Evolutionary conservation across 2,888 invertebrate species (phyloP), one percentile per base, ranked within the genome.

Genomic region (Hypomecis punctinalis): DNA sequence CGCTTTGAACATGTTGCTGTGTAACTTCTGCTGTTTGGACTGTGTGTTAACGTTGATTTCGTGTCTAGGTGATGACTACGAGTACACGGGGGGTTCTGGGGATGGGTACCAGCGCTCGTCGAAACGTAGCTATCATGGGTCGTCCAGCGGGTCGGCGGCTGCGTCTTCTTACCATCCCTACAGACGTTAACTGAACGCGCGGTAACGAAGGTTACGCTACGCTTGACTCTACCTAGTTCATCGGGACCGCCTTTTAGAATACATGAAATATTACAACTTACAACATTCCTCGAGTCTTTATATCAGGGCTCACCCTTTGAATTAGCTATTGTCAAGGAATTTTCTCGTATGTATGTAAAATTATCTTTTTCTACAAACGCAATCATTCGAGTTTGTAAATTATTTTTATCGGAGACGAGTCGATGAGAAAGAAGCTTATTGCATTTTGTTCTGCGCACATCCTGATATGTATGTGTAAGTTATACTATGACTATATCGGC

Each of bases 81-180:
- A 93, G 75, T 90, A 91, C 80, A 89, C 92, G 54, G 93, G 93
- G 45, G 93, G 90, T 1, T 92, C 93, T 11, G 93, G 93, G 61
- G 93, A 93, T 54, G 93, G 93, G 0, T 90, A 91, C 73, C 93
- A 92, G 76, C 84, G 88, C 69, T 80, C 93, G 45, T 86, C 91
- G 39, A 93, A 93, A 81, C 90, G 93, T 63, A 87, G 84, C 77
- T 83, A 91, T 76, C 90, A 90, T 75, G 89, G 85, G 11, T 81
- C 90, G 5, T 82, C 88, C 8, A 82, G 88, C 63, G 87, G 85
- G 45, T 78, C 86, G 13, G 82, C 89, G 6, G 85, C 91, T 4
- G 88, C 91, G n/a, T 83, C 91, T 1, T 92, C 93, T 42, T 93
- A 91, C 82, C 93, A 93, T 75, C 93, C 93, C 71, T 93, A 93